These are phyloP conservation scores for Drosophila ezoana DNA, from an alignment of 2,888 invertebrate genomes.

Conservation along the genomic window DNA sequence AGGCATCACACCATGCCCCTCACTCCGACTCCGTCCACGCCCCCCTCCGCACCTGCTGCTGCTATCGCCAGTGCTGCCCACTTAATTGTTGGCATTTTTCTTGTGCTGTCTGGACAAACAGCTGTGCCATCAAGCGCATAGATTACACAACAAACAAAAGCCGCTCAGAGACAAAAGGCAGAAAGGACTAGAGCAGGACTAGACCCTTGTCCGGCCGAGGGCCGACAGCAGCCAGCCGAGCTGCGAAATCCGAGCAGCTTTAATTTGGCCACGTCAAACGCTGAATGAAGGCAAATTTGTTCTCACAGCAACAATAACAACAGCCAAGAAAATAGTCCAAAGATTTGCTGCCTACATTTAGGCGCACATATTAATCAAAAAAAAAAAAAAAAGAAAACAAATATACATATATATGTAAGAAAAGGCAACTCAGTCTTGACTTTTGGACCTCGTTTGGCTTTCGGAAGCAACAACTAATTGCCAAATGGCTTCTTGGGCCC, in stretches of 20 bases:
- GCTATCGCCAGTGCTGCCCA: slow-evolving; percentile 50
- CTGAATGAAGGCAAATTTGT: slow-evolving; percentile 79
- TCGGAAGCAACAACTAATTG: slow-evolving; percentile 41
- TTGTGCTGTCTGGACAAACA: slow-evolving; percentile 76
- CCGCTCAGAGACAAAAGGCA: slow-evolving; percentile 68
- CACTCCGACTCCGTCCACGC: background rate
- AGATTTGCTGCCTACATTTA: slow-evolving; percentile 45
- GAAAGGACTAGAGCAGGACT: slow-evolving; percentile 18
- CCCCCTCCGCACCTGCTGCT: background rate
- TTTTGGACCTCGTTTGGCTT: slow-evolving; percentile 36
- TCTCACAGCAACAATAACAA: slow-evolving; percentile 21
- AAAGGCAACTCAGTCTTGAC: slow-evolving; percentile 23
- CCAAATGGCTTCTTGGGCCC: slow-evolving; percentile 23
- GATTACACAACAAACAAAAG: slow-evolving; percentile 81
- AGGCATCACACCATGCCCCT: background rate
- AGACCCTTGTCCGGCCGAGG: slow-evolving; percentile 44
- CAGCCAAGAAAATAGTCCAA: slow-evolving; percentile 20
- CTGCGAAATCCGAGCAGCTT: slow-evolving; percentile 71
- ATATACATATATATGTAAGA: background rate
- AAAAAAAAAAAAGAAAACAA: background rate
- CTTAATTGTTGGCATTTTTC: slow-evolving; percentile 81
- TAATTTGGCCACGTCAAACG: slow-evolving; percentile 75
- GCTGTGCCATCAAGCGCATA: slow-evolving; percentile 81
- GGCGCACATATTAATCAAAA: slow-evolving; percentile 73
- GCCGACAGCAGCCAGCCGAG: slow-evolving; percentile 1